Percentiles rank a stretch among this genome's conserved stretches.
Conservation (phyloP, 2,888 invertebrate genomes). For the Drosophila parthenogenetica region DNA sequence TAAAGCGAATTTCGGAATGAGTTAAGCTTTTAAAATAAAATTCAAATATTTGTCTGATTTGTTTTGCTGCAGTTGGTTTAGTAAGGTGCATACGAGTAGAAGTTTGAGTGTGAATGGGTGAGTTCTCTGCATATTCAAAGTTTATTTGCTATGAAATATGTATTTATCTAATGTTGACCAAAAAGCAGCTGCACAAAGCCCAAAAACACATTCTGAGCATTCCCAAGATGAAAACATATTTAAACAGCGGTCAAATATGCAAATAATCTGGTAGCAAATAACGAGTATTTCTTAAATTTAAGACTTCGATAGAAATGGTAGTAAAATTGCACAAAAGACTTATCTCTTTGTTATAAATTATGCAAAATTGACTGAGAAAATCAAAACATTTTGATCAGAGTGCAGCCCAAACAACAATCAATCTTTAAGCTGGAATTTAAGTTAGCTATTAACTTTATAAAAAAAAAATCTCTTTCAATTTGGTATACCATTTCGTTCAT, state of each 20-base stretch:
- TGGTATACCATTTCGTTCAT: neutral
- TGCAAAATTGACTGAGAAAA: too few species aligned
- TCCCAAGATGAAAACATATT: constrained; percentile 25
- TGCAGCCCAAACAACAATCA: too few species aligned
- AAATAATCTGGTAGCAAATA: constrained; percentile 14
- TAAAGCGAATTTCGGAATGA: constrained; percentile 37
- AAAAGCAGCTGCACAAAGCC: constrained; percentile 13
- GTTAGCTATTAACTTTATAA: too few species aligned
- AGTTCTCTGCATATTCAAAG: constrained; percentile 2
- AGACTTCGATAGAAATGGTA: neutral
- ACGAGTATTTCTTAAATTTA: constrained; percentile 11
- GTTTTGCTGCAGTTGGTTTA: constrained; percentile 39
- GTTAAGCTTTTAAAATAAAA: constrained; percentile 49
- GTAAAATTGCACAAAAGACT: neutral
- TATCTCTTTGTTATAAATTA: neutral
- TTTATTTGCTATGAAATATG: constrained; percentile 48
- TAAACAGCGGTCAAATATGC: constrained; percentile 30
- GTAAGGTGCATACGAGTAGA: neutral
- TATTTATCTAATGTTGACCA: constrained; percentile 55
- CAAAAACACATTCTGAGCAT: constrained; percentile 18
- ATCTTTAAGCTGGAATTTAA: too few species aligned
- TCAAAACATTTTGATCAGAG: too few species aligned
- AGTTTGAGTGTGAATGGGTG: neutral
- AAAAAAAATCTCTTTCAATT: neutral
- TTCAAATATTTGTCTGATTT: constrained; percentile 70